Conservation (phyloP, 2,113 vertebrate species). For the Illadopsis cleaveri region DNA sequence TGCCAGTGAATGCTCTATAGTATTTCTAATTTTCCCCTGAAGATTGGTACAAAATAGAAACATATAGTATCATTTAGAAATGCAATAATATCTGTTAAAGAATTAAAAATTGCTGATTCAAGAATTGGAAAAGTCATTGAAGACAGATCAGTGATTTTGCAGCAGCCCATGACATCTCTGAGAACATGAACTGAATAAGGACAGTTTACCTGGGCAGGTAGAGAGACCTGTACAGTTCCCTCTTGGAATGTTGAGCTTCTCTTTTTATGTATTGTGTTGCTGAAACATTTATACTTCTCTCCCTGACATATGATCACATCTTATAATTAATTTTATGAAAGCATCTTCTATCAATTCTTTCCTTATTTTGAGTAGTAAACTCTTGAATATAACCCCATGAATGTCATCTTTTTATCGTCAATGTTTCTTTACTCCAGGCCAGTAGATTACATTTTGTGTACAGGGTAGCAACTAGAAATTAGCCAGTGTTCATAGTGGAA, state of each 20-base stretch:
- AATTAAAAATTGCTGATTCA: neutral
- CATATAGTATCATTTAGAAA: neutral
- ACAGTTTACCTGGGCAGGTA: neutral
- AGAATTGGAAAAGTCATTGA: neutral
- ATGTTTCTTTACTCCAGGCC: neutral
- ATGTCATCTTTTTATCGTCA: conserved; percentile 40
- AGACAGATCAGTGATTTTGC: neutral
- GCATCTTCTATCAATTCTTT: conserved; percentile 35
- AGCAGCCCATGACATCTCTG: neutral
- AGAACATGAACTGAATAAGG: neutral
- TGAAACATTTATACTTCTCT: neutral
- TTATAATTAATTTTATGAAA: conserved; percentile 42
- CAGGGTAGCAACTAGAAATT: neutral
- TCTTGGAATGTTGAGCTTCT: neutral
- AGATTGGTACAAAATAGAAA: neutral
- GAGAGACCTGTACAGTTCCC: rapidly evolving
- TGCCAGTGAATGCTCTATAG: neutral
- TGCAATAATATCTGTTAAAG: neutral
- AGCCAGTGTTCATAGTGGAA: neutral
- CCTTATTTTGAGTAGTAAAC: conserved; percentile 7
- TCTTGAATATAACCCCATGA: neutral
- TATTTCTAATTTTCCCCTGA: neutral
- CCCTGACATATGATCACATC: neutral
- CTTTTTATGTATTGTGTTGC: neutral
- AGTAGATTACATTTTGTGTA: neutral